A percentile compares a stretch with the other conserved stretches of the same genome.
These are phyloP conservation scores for Bactericera cockerelli DNA, from an alignment of 1,140 invertebrate genomes.

Conservation along the genomic window DNA sequence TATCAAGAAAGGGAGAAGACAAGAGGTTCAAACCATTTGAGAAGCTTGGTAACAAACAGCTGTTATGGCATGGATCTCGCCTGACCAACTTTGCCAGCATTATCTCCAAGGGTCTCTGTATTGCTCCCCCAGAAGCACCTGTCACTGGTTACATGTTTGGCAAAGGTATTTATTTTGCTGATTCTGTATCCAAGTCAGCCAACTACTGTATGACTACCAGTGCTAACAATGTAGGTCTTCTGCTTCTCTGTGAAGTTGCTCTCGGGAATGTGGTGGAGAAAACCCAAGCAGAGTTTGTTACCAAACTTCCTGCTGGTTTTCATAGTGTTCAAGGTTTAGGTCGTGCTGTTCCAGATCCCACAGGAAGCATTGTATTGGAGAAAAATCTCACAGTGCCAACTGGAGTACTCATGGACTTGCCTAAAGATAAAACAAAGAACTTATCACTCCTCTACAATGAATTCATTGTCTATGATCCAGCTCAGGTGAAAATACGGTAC, in stretches of 20 bases:
- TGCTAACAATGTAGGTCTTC: slow-evolving; percentile 53
- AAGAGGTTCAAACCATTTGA: slow-evolving; percentile 67
- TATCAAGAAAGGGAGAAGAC: slow-evolving; percentile 62
- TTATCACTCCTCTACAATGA: slow-evolving; percentile 37
- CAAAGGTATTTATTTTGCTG: slow-evolving; percentile 90
- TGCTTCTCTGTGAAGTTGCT: slow-evolving; percentile 91
- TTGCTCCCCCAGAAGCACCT: slow-evolving; percentile 90
- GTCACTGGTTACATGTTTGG: slow-evolving; percentile 98
- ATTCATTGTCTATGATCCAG: slow-evolving; percentile 80
- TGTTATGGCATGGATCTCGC: slow-evolving; percentile 94
- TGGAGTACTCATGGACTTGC: slow-evolving; percentile 53
- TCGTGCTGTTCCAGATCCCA: slow-evolving; percentile 52
- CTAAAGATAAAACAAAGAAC: too few relatives aligned
- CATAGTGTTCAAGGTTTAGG: slow-evolving; percentile 70
- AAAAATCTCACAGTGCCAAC: slow-evolving; percentile 61
- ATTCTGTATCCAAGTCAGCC: slow-evolving; percentile 97
- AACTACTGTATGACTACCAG: slow-evolving; percentile 83
- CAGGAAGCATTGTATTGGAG: slow-evolving; percentile 27
- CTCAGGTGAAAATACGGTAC: slow-evolving; percentile 72
- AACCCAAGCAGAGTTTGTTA: slow-evolving; percentile 49
- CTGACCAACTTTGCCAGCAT: slow-evolving; percentile 91
- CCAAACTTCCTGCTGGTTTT: slow-evolving; percentile 57
- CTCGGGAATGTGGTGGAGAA: slow-evolving; percentile 82
- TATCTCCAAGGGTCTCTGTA: slow-evolving; percentile 87
- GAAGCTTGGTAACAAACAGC: slow-evolving; percentile 65